Evolutionary conservation across 2,888 invertebrate genomes (phyloP), one percentile per base, ranked within the genome.

Genomic region (Thumatha senex): DNA sequence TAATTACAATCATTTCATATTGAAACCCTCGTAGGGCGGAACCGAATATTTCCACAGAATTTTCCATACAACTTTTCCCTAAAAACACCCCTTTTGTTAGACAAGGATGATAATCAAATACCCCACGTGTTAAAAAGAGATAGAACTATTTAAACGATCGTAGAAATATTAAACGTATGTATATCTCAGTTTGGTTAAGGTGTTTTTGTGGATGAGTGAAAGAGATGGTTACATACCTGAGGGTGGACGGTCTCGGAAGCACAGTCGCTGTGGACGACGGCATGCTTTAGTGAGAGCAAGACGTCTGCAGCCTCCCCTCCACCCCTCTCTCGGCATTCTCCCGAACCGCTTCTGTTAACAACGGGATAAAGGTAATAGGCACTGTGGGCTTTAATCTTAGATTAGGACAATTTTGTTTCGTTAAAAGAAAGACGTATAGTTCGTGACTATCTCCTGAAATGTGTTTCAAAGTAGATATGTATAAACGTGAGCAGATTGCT

Each of bases 251-350:
- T 61, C 74, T 92, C 89, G 67, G 89, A 72, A 66, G 84, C 84
- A 71, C 90, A 92, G 63, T 94, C 95, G 10, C 96, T 96, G 82
- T 96, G 96, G 35, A 97, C 96, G 51, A 97, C 96, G 39, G 97
- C 96, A 80, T 97, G 96, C 80, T 97, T 97, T 69, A 97, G 89
- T 0, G 97, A 96, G 72, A 97, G 92, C 40, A 98, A 93, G 58
- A 97, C 97, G 85, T 97, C 97, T n/a, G 97, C 96, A 70, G 97
- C 95, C 73, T 96, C 96, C 70, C 94, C 91, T 34, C 90, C 89
- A 10, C 82, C 84, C 52, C 90, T 86, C 60, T 94, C 93, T 49
- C 93, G 92, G 59, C 92, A 92, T 56, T 93, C 93, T 57, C 86
- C 83, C 40, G 87, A 71, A 66, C 89, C 87, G 67, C 63, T 92